phyloP scores from a whole-genome alignment of 1,140 invertebrate species.

The Onthophagus taurus region DNA sequence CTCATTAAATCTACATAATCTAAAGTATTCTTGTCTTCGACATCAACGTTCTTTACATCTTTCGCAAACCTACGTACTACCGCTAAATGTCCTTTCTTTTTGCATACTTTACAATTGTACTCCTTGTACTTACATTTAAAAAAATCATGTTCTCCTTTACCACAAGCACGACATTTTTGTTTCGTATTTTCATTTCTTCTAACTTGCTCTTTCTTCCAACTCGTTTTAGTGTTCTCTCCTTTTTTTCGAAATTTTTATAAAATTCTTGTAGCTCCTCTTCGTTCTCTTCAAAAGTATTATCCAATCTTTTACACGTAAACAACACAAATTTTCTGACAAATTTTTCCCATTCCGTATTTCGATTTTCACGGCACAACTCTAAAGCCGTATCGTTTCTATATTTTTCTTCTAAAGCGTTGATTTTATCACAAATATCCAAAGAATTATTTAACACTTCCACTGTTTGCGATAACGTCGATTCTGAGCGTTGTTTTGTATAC shows the following conservation, averaged over 20 bases:
- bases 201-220: too few relatives aligned
- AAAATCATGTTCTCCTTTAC: too few relatives aligned
- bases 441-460: slow-evolving; percentile 58
- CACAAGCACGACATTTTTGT: too few relatives aligned
- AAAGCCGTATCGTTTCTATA: slow-evolving; percentile 43
- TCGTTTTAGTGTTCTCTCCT: too few relatives aligned
- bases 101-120: slow-evolving; percentile 3
- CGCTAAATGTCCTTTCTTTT: slow-evolving; percentile 4
- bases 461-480: slow-evolving; percentile 51
- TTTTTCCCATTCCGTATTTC: slow-evolving; percentile 57
- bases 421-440: slow-evolving; percentile 49
- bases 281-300: slow-evolving; percentile 67
- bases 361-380: slow-evolving; percentile 45
- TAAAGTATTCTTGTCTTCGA: not conserved
- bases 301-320: slow-evolving; percentile 60
- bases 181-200: too few relatives aligned
- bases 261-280: slow-evolving; percentile 65
- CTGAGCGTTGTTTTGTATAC: slow-evolving; percentile 47
- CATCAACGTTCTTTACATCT: not conserved
- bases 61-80: not conserved
- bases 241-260: slow-evolving; percentile 63
- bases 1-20: not conserved
- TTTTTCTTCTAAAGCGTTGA: slow-evolving; percentile 43
- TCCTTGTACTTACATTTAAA: not conserved
- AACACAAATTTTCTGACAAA: slow-evolving; percentile 71